Base-by-base conservation (phyloP, 1,140 invertebrate species). In the Zaprionus lachaisei region DNA sequence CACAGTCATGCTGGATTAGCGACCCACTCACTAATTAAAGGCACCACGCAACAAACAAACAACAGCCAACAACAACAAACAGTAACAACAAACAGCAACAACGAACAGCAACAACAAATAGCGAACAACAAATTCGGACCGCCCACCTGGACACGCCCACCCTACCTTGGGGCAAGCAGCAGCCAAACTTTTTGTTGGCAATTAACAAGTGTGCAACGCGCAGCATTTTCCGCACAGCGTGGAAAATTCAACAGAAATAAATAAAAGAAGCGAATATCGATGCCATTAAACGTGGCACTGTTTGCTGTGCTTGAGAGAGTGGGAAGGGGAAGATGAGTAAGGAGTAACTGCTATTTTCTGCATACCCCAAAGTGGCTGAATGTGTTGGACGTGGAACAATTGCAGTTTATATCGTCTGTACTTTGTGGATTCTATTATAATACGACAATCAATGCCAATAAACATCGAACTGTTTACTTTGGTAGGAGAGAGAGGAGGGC, bases 21-120 rank as follows among this genome's bases (percentile, higher is more conserved):
- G 58, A 28, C 72, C 67, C 44, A 69, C 68, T 60, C 68, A 72
- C 73, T 76, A 76, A 76, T 76, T 76, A 72, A 76, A 72, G 61
- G 68, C 65, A 65, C 47, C 68, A 76, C 44, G 44, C 61, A 60
- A 28, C 61, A 70, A 69, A 41, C 51, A 60, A 51, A 51, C 28
- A 31, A 31, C 28, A 9, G 28, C 28, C 6, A 67, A 57, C 41
- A 41, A 56, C 41, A 41, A 65, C 38, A 56, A 56, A 66, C 38
- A n/a, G 41, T 17, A 71, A 47, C 6, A 49, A 49, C 20, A 55
- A 54, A 65, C 34, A 70, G 38, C 6, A 71, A 47, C 68, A 58
- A 44, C 54, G 63, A 64, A 55, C 41, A 56, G 20, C 31, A 41
- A 65, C 38, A 56, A 56, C 56, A 2, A 71, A 47, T 55, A 64